Evolutionary conservation across 2,888 invertebrate genomes (phyloP).

Genomic region (Encarsia formosa): DNA sequence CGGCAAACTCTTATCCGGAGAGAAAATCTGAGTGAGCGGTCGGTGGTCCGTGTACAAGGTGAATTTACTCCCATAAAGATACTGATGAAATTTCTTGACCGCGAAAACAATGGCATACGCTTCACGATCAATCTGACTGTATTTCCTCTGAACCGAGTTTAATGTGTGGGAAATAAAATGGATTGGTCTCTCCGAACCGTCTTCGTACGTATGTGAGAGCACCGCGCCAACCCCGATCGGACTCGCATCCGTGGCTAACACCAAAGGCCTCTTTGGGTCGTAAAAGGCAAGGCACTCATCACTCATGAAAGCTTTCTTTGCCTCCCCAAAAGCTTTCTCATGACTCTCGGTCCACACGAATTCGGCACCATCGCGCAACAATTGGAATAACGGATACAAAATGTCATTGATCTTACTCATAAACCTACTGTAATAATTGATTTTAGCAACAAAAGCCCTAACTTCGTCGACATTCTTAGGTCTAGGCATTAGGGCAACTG

Average conservation of each 20-base stretch:
- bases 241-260: slow-evolving; percentile 19
- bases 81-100: slow-evolving; percentile 7
- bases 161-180: background rate
- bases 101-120: slow-evolving; percentile 6
- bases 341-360: slow-evolving; percentile 6
- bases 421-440: slow-evolving; percentile 20
- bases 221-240: slow-evolving; percentile 13
- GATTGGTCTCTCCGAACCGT: slow-evolving; percentile 2
- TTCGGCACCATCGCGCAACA: background rate
- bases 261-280: slow-evolving; percentile 28
- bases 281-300: slow-evolving; percentile 27
- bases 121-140: slow-evolving; percentile 11
- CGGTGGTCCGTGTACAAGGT: slow-evolving; percentile 8
- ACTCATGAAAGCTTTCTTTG: slow-evolving; percentile 33
- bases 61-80: slow-evolving; percentile 9
- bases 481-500: slow-evolving; percentile 31
- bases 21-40: slow-evolving; percentile 20
- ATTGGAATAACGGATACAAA: slow-evolving; percentile 5
- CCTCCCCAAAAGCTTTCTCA: slow-evolving; percentile 1
- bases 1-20: slow-evolving; percentile 25
- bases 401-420: slow-evolving; percentile 12
- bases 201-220: background rate
- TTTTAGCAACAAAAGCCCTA: slow-evolving; percentile 17
- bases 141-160: background rate
- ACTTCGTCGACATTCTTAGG: slow-evolving; percentile 15